Base-by-base conservation (phyloP, 2,113 vertebrate species). In the Saimiri boliviensis region DNA sequence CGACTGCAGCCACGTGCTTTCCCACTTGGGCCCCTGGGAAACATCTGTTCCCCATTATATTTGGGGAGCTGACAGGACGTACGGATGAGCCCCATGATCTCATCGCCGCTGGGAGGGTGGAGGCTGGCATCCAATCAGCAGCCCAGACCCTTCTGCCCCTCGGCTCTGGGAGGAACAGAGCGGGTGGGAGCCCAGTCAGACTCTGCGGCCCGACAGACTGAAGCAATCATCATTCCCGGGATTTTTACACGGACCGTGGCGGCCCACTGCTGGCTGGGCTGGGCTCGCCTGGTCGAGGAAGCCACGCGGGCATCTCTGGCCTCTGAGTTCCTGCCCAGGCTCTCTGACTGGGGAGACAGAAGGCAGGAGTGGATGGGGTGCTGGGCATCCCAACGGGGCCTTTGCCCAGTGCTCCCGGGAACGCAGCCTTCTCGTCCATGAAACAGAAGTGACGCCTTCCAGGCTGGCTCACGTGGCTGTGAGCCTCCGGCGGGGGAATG, bases 21-120 rank as follows among this genome's bases (percentile, higher is more conserved):
- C 86, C 77, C 0, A 0, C 23, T 0, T 0, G 0, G 66, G 84
- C 83, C 80, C 56, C 47, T 45, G 35, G 1, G 21, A n/a, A 77
- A 58, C 86, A 87, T 89, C 87, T 97, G 94, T 30, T 95, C 94
- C 80, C 87, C 87, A 71, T 97, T 92, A 96, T 0, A 20, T 35
- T 35, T 45, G 60, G 42, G 90, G 71, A 60, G 84, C 68, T 14
- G 86, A 83, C 32, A 13, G 79, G 93, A 11, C 4, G 1, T n/a
- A 1, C 5, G 25, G 81, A 87, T 8, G 47, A 27, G 86, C 63
- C 56, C 79, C 80, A 9, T 87, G 90, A 90, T 93, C 92, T 96
- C 87, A 90, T 71, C 52, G 0, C 76, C 5, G 0, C 17, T 10
- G 2, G 82, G 83, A 66, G 93, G 86, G 71, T 8, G 85, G 77